Conservation (phyloP, 64 coral and sea anemone species). For the Montipora capricornis region DNA sequence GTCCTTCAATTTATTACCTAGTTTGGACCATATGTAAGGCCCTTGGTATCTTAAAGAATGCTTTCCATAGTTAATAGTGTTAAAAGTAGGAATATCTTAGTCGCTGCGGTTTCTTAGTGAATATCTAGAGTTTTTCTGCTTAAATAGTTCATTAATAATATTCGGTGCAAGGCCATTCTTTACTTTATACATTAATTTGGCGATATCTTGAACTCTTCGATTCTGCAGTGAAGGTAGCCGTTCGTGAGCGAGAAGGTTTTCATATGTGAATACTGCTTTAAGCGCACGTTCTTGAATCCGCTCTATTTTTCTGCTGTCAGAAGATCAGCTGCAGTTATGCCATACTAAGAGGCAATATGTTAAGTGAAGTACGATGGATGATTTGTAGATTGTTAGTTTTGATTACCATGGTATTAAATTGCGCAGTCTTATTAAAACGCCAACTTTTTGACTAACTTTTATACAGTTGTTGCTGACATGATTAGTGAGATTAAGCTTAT, state of each 20-base stretch:
- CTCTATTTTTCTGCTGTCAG: conserved; percentile 40
- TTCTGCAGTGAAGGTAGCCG: conserved; percentile 43
- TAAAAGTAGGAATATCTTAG: too few species aligned
- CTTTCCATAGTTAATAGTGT: too few species aligned
- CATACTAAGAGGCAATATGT: conserved; percentile 30
- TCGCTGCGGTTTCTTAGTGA: too few species aligned
- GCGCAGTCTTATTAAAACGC: background rate
- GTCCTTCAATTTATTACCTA: too few species aligned
- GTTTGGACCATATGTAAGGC: too few species aligned
- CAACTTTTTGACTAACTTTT: conserved; percentile 16
- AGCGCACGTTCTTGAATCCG: conserved; percentile 34
- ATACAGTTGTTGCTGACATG: conserved; percentile 8
- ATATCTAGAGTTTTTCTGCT: too few species aligned
- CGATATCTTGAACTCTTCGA: conserved; percentile 54
- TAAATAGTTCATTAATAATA: background rate
- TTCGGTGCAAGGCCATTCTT: conserved; percentile 25
- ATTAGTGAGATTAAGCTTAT: conserved; percentile 9
- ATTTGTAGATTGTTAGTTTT: too few species aligned
- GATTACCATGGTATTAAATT: background rate
- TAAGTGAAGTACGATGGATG: conserved; percentile 15
- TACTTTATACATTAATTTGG: conserved; percentile 50
- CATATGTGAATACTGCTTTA: conserved; percentile 43
- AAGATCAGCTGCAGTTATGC: conserved; percentile 3
- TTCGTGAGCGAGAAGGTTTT: conserved; percentile 15
- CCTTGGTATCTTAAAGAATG: too few species aligned